phyloP scores from a whole-genome alignment of 2,888 invertebrate species.

The Helleia helle region DNA sequence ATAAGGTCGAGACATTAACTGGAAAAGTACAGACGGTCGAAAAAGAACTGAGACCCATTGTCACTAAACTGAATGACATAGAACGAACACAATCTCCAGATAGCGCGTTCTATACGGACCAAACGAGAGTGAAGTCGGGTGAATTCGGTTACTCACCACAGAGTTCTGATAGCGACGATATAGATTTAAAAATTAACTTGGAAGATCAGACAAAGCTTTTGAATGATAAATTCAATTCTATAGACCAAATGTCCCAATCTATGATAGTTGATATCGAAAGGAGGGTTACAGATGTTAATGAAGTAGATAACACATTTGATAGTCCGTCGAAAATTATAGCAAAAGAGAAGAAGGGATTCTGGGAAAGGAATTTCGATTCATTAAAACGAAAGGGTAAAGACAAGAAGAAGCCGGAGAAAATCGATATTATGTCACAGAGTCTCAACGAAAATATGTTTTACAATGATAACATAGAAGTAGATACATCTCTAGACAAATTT shows the following conservation, averaged over 20 bases:
- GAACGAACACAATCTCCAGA: slow-evolving; percentile 63
- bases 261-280: slow-evolving; percentile 67
- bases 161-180: slow-evolving; percentile 61
- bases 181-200: slow-evolving; percentile 47
- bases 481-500: slow-evolving; percentile 51
- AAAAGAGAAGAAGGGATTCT: slow-evolving; percentile 69
- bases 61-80: slow-evolving; percentile 50
- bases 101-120: slow-evolving; percentile 71
- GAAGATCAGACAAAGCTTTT: slow-evolving; percentile 56
- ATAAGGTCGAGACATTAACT: slow-evolving; percentile 78
- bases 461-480: slow-evolving; percentile 61
- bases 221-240: slow-evolving; percentile 63
- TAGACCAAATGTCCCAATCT: slow-evolving; percentile 69
- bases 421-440: slow-evolving; percentile 70
- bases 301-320: slow-evolving; percentile 25
- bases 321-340: slow-evolving; percentile 46
- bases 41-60: slow-evolving; percentile 73
- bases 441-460: slow-evolving; percentile 69
- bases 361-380: slow-evolving; percentile 70
- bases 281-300: slow-evolving; percentile 40
- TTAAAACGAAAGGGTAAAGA: slow-evolving; percentile 50
- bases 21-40: slow-evolving; percentile 79
- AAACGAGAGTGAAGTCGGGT: slow-evolving; percentile 63
- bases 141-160: slow-evolving; percentile 66
- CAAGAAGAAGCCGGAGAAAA: slow-evolving; percentile 57